Evolutionary conservation across 2,888 invertebrate genomes (phyloP), one percentile per base, ranked within the genome.

Genomic region (Drosophila parthenogenetica): DNA sequence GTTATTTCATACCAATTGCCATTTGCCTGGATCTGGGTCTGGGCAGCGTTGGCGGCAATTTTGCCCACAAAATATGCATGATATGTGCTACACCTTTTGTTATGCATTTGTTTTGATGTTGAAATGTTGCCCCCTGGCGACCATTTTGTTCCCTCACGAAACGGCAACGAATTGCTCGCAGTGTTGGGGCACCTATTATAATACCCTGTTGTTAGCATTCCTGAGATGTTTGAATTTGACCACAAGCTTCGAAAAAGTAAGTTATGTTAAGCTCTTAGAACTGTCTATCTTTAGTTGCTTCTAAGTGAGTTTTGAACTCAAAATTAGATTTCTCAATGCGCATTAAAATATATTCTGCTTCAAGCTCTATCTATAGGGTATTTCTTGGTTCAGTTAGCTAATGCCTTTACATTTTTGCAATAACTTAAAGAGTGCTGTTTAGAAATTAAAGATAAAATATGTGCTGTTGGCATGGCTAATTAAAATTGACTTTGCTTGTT

Each of bases 101-200:
- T 89, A 84, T 89, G 85, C 87, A 85, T 84, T 85, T 85, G 85
- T 85, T 85, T 89, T 89, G 85, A 85, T 89, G 85, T 85, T 77
- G 81, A 84, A 78, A 74, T 77, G 73, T 70, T 73, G 64, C 65
- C 73, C 68, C 48, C 51, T 60, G 72, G 60, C 57, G 50, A 67
- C 35, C 71, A 73, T 69, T 77, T 69, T 39, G 62, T 43, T 65
- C 64, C 53, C 60, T 43, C 50, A 55, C 29, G 29, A 8, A 29
- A 17, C 37, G 54, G 51, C 25, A 59, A 64, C 55, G 70, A 62
- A 67, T 32, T 53, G 62, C 68, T 53, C 46, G 40, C 39, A 57
- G 59, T 61, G 50, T 13, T 48, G 45, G 29, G 42, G 13, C 39
- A 42, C 2, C 10, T 54, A 40, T 62, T 37, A 16, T 11, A 32